Base-by-base conservation (phyloP, 2,888 invertebrate genomes). In the Crocallis elinguaria region DNA sequence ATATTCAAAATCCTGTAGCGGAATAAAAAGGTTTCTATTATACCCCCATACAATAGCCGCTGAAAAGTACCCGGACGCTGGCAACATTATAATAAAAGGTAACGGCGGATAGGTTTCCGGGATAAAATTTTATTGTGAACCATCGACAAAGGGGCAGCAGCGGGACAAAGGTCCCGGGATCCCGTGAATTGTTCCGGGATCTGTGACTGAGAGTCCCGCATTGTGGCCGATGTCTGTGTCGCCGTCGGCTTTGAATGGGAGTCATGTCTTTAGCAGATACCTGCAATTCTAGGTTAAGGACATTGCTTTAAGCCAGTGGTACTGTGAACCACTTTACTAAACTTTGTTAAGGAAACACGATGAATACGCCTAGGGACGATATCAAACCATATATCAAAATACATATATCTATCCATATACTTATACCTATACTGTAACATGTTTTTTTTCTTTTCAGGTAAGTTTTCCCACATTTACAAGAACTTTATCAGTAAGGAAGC, bases 71-170 rank as follows among this genome's bases (percentile, higher is more conserved):
- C 79, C 79, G 79, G 82, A 82, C 84, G 83, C 85, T 82, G 84
- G 86, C 86, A 85, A 86, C 86, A 86, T 88, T 85, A 86, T 88
- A 88, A 88, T 88, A 88, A 88, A 88, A 87, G 88, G 88, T 88
- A 87, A 88, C 88, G 83, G 86, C 82, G 86, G 84, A 87, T 87
- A 82, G 84, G 86, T 86, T 84, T 86, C 86, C 86, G 77, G 86
- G 82, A 86, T 86, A 84, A 86, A 87, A 88, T 87, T 88, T 88
- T 88, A 88, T 87, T 88, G 86, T 86, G 76, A 76, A 72, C 78
- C 81, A 82, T 86, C 83, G 85, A 85, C 85, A 87, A 88, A 86
- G 79, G 84, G 78, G 73, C 73, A 61, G 71, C 71, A 48, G 57
- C 68, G 66, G 61, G 46, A 64, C 72, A 71, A 71, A 69, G 69